Percentiles rank a stretch among this genome's conserved stretches.
Conservation (phyloP, 2,113 vertebrate genomes). For the Ctenomys sociabilis region DNA sequence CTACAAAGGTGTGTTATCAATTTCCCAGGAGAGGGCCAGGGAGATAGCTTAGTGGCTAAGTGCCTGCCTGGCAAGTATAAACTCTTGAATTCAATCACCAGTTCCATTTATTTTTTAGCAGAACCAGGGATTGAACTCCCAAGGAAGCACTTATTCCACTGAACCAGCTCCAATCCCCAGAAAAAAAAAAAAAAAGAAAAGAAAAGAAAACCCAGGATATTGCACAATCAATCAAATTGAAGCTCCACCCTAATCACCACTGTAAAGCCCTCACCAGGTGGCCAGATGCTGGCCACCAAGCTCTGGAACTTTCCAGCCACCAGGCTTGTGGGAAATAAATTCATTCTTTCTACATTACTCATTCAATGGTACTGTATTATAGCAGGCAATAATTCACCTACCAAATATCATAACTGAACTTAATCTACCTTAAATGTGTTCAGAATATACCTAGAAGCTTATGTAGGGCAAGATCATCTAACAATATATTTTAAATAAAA, state of each 20-base stretch:
- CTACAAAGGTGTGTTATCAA: neutral
- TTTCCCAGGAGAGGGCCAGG: neutral
- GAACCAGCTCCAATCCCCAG: no score
- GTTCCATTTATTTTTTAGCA: no score
- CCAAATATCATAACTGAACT: neutral
- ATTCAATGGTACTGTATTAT: neutral
- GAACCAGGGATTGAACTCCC: no score
- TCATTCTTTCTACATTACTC: neutral
- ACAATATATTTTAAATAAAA: neutral
- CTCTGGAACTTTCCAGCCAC: neutral
- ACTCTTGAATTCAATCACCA: no score
- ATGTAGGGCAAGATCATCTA: neutral
- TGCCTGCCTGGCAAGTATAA: no score
- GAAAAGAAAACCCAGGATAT: neutral
- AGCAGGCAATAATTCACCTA: neutral
- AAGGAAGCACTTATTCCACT: no score
- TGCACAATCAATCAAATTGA: neutral
- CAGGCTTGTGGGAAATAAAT: neutral
- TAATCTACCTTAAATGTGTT: neutral
- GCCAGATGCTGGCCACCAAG: neutral
- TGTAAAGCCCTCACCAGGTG: neutral
- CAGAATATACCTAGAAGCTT: neutral
- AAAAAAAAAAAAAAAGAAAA: no score
- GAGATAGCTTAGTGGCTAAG: no score
- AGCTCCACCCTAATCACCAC: neutral